A percentile compares a stretch with the other conserved stretches of the same genome.
phyloP scores from a whole-genome alignment of 2,113 vertebrate genomes.

The Menura novaehollandiae region DNA sequence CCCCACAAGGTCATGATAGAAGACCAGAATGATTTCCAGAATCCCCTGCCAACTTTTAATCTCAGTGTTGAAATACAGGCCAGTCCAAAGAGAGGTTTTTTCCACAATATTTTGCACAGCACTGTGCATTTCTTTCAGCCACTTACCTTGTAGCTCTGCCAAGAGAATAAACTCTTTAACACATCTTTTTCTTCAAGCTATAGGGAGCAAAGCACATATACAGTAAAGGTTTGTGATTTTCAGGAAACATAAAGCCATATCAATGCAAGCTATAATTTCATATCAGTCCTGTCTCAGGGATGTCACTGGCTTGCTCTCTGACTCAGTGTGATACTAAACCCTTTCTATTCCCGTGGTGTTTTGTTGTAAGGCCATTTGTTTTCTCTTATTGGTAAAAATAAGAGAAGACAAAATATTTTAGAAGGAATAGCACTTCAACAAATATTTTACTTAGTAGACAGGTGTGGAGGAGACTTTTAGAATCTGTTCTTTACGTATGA shows the following conservation, averaged over 20 bases:
- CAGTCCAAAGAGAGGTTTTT: neutral
- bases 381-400: neutral
- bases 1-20: neutral
- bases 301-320: neutral
- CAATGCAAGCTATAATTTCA: neutral
- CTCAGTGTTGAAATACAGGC: neutral
- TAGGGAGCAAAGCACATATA: neutral
- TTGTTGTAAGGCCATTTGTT: neutral
- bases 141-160: neutral
- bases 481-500: neutral
- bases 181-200: slow-evolving; percentile 3
- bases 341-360: neutral
- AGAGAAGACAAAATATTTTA: neutral
- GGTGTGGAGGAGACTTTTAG: neutral
- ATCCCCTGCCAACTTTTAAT: neutral
- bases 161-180: neutral
- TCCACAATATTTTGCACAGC: neutral
- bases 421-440: neutral
- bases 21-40: neutral
- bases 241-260: neutral
- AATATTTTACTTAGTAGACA: neutral
- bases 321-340: neutral
- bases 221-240: neutral
- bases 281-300: neutral
- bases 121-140: neutral